Percentiles rank a stretch among this genome's conserved stretches.
phyloP scores from a whole-genome alignment of 1,140 invertebrate genomes.

The Euura saliciscinereae region DNA sequence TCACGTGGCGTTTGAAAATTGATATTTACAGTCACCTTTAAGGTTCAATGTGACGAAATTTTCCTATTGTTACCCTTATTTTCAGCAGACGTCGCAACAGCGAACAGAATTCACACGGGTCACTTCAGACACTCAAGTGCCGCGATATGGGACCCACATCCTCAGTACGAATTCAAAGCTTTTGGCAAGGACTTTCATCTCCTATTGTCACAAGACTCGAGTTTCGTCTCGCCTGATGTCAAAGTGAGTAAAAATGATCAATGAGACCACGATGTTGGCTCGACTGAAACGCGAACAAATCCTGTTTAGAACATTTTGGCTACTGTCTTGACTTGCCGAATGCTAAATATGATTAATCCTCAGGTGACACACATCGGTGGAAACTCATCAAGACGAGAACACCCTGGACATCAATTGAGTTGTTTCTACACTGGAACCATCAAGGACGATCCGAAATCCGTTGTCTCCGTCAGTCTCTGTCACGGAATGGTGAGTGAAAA shows the following conservation, averaged over 20 bases:
- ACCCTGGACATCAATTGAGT: conserved; percentile 57
- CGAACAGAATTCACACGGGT: conserved; percentile 62
- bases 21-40: no score
- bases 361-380: conserved; percentile 66
- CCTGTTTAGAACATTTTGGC: background rate
- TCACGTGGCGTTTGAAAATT: conserved; percentile 4
- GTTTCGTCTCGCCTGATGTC: conserved; percentile 63
- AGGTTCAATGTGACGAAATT: no score
- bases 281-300: background rate
- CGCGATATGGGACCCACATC: conserved; percentile 75
- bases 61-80: conserved; percentile 12
- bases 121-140: conserved; percentile 68
- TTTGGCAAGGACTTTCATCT: conserved; percentile 66
- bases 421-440: conserved; percentile 77
- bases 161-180: conserved; percentile 70
- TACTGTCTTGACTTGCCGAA: conserved; percentile 22
- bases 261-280: background rate
- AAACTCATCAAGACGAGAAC: conserved; percentile 58
- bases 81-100: conserved; percentile 35
- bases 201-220: conserved; percentile 62
- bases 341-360: no score
- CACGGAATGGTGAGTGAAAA: conserved; percentile 75
- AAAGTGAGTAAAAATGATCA: conserved; percentile 46
- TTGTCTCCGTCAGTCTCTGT: conserved; percentile 74
- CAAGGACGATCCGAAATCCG: conserved; percentile 67